These are phyloP conservation scores for Drosophila meridionalis DNA, from an alignment of 2,888 invertebrate species.

Conservation along the genomic window DNA sequence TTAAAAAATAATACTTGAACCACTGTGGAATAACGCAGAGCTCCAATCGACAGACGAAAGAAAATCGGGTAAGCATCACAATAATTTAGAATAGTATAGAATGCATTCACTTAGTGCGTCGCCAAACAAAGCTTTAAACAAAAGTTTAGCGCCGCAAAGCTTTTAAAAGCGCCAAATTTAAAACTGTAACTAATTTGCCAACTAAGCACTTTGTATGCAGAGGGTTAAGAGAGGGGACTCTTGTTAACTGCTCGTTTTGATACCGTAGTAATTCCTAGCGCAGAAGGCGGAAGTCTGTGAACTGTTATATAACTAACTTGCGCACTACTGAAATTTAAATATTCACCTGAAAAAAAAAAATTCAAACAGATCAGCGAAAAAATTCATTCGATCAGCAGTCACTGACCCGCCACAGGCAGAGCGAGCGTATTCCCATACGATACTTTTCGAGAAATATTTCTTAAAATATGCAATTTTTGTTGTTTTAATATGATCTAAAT, in stretches of 20 bases:
- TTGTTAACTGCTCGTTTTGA: not conserved
- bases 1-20: not conserved
- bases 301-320: slow-evolving; percentile 19
- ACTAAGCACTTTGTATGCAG: not conserved
- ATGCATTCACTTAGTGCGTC: not conserved
- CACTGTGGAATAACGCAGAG: slow-evolving; percentile 31
- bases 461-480: not conserved
- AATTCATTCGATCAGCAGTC: slow-evolving; percentile 17
- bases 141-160: slow-evolving; percentile 22
- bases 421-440: not conserved
- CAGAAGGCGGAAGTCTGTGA: slow-evolving; percentile 18
- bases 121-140: slow-evolving; percentile 6
- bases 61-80: slow-evolving; percentile 52
- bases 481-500: not conserved
- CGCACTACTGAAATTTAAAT: slow-evolving; percentile 10
- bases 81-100: slow-evolving; percentile 2
- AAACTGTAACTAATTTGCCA: not conserved
- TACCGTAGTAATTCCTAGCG: not conserved
- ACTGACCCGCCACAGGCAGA: slow-evolving; percentile 27
- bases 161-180: slow-evolving; percentile 28
- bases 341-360: not conserved
- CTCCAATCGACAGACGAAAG: not conserved
- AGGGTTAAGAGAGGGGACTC: not conserved
- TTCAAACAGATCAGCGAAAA: slow-evolving; percentile 30
- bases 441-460: not conserved